A percentile compares a stretch with the other conserved stretches of the same genome.
Evolutionary conservation across 2,888 invertebrate species (phyloP).

Genomic region (Drosophila colorata): DNA sequence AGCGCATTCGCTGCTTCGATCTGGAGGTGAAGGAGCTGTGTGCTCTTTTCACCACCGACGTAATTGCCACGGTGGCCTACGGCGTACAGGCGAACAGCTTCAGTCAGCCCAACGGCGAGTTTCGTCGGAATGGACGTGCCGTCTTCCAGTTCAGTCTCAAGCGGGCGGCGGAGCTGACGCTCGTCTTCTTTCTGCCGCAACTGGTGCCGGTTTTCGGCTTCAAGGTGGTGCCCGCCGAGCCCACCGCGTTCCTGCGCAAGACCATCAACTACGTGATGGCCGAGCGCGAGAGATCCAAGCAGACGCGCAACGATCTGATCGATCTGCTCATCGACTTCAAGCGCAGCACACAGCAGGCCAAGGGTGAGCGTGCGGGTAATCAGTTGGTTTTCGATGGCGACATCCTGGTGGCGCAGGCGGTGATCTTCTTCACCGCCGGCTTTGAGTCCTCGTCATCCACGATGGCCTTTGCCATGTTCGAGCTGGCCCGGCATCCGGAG

Average conservation of each 20-base stretch:
- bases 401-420: slow-evolving; percentile 84
- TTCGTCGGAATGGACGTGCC: slow-evolving; percentile 84
- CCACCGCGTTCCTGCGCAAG: slow-evolving; percentile 82
- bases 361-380: slow-evolving; percentile 27
- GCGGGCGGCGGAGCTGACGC: slow-evolving; percentile 83
- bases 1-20: slow-evolving; percentile 61
- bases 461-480: slow-evolving; percentile 85
- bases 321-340: slow-evolving; percentile 86
- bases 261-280: slow-evolving; percentile 85
- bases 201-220: slow-evolving; percentile 81
- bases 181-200: slow-evolving; percentile 85
- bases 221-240: slow-evolving; percentile 83
- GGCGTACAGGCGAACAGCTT: slow-evolving; percentile 86
- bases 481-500: slow-evolving; percentile 84
- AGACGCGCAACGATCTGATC: slow-evolving; percentile 85
- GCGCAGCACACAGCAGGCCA: slow-evolving; percentile 81
- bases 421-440: slow-evolving; percentile 84
- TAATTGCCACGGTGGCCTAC: slow-evolving; percentile 86
- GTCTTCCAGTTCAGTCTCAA: slow-evolving; percentile 82
- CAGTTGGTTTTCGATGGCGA: slow-evolving; percentile 82
- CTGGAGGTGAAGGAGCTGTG: slow-evolving; percentile 83
- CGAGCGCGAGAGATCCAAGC: slow-evolving; percentile 83
- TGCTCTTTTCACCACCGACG: slow-evolving; percentile 84
- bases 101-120: slow-evolving; percentile 84
- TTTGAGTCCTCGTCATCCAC: slow-evolving; percentile 85